These are phyloP conservation scores for Drosophila flavopinicola DNA, from an alignment of 2,888 invertebrate genomes.

Conservation along the genomic window DNA sequence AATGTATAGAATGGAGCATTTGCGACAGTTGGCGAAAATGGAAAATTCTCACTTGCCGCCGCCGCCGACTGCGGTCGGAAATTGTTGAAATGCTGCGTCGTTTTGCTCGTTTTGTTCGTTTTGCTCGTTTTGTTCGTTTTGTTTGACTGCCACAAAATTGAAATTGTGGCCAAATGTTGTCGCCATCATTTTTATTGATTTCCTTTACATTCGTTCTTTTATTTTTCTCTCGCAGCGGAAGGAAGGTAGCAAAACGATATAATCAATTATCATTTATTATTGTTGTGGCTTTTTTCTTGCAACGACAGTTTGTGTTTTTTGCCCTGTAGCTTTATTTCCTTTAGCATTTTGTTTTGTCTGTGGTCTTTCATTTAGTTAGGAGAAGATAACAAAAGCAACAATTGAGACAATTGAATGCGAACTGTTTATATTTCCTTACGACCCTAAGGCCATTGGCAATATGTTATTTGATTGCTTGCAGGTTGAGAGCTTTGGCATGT, in stretches of 20 bases:
- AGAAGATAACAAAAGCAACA: not conserved
- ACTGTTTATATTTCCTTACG: constrained; percentile 7
- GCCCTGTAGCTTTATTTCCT: constrained; percentile 6
- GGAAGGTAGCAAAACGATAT: constrained; percentile 77
- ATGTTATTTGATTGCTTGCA: not conserved
- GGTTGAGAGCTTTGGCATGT: no score
- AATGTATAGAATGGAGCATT: constrained; percentile 52
- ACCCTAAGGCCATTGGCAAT: not conserved
- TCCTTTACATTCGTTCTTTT: constrained; percentile 59
- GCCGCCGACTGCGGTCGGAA: constrained; percentile 40
- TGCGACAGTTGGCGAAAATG: constrained; percentile 61
- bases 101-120: constrained; percentile 4
- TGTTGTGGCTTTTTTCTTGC: constrained; percentile 51
- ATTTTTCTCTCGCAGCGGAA: constrained; percentile 57
- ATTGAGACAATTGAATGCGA: constrained; percentile 13
- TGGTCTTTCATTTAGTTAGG: not conserved
- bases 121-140: constrained; percentile 23
- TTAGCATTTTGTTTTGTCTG: constrained; percentile 1
- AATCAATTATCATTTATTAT: constrained; percentile 79
- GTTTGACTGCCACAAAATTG: constrained; percentile 61
- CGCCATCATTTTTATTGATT: constrained; percentile 75
- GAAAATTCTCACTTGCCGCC: constrained; percentile 67
- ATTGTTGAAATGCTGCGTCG: constrained; percentile 66
- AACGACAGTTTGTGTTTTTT: constrained; percentile 19
- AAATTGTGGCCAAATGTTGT: constrained; percentile 76